Percentiles rank a stretch among this genome's conserved stretches.
phyloP scores from a whole-genome alignment of 1,140 invertebrate genomes.

The Pemphigus obesinymphae region DNA sequence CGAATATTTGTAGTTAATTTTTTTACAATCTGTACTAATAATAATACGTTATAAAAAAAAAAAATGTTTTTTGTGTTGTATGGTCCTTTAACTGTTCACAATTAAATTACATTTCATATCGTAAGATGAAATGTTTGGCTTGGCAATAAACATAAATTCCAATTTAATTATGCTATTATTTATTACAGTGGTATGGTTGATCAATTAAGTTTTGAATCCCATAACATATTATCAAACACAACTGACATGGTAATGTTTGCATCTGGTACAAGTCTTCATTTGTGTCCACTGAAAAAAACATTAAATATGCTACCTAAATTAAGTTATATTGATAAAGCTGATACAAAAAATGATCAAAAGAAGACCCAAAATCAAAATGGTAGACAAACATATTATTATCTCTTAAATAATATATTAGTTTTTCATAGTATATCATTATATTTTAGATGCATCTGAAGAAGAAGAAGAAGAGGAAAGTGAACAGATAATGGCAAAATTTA shows the following conservation, averaged over 20 bases:
- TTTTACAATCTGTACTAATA: no score
- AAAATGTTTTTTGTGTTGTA: no score
- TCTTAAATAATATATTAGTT: background rate
- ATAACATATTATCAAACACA: conserved; percentile 13
- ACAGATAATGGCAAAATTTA: conserved; percentile 35
- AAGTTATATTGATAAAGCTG: conserved; percentile 20
- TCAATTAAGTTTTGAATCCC: conserved; percentile 25
- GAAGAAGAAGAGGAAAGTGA: conserved; percentile 33
- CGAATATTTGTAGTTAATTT: no score
- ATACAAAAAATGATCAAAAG: background rate
- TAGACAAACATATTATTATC: background rate
- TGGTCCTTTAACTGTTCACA: no score
- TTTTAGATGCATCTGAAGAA: conserved; percentile 14
- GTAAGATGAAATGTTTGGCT: no score
- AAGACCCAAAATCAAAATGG: conserved; percentile 16
- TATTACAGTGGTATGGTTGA: conserved; percentile 23
- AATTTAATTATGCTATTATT: no score
- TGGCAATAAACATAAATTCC: no score
- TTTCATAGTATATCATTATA: background rate
- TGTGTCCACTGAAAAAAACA: conserved; percentile 28
- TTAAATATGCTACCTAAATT: conserved; percentile 31
- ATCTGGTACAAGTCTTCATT: conserved; percentile 23
- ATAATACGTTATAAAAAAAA: no score
- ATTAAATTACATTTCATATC: no score
- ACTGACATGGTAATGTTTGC: conserved; percentile 26